A percentile compares a stretch with the other conserved stretches of the same genome.
phyloP scores from a whole-genome alignment of 2,113 vertebrate species.

The Excalfactoria chinensis region DNA sequence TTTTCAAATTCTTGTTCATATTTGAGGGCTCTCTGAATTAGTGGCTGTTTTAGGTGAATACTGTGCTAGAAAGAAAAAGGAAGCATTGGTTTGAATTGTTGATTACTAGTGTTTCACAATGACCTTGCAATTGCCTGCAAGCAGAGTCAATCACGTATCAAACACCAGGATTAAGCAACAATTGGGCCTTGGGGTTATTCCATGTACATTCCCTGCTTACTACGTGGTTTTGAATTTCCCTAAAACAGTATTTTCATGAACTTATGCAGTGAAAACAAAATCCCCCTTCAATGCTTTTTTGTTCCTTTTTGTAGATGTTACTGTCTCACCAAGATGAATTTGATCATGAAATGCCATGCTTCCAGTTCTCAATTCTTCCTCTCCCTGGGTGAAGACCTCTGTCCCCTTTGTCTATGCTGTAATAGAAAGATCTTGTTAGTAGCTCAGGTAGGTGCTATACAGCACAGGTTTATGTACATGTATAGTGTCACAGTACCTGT shows the following conservation, averaged over 20 bases:
- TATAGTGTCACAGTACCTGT: background rate
- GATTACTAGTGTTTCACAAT: background rate
- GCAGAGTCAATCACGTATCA: background rate
- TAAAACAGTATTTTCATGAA: background rate
- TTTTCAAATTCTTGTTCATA: background rate
- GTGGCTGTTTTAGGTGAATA: background rate
- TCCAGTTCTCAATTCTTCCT: background rate
- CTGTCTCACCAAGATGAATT: background rate
- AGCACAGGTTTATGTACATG: accelerated
- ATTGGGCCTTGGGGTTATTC: constrained; percentile 27
- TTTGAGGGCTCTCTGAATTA: background rate
- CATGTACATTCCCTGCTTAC: constrained; percentile 3
- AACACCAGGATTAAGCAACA: background rate
- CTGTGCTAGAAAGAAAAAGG: background rate
- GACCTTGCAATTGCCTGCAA: background rate
- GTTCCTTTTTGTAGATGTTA: background rate
- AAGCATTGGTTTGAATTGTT: background rate
- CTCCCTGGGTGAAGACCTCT: background rate
- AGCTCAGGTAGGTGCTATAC: background rate
- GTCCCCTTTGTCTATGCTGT: background rate
- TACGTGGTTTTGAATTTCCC: constrained; percentile 53
- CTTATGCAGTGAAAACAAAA: background rate
- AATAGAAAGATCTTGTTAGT: background rate
- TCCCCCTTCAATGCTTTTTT: background rate
- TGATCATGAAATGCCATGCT: background rate